A percentile compares a stretch with the other conserved stretches of the same genome.
These are phyloP conservation scores for Synergus itoensis DNA, from an alignment of 2,888 invertebrate species.

Conservation along the genomic window DNA sequence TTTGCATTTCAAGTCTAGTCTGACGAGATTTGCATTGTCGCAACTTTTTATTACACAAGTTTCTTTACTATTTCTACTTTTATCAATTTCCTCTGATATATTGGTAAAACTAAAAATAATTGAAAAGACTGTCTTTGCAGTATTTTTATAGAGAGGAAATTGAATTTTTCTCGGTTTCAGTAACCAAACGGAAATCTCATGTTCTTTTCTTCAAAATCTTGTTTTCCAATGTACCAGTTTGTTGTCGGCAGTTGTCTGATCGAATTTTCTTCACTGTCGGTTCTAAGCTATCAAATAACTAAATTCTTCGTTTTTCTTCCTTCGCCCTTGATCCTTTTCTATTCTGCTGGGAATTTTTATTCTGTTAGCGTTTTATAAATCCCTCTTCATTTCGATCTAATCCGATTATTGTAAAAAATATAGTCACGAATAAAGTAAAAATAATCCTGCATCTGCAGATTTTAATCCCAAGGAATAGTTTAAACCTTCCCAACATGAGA, in stretches of 20 bases:
- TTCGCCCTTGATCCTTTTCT: background rate
- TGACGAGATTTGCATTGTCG: slow-evolving; percentile 9
- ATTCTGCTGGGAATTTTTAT: background rate
- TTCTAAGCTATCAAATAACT: slow-evolving; percentile 37
- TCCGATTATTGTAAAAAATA: slow-evolving; percentile 30
- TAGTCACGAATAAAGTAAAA: background rate
- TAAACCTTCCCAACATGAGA: background rate
- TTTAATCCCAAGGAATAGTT: background rate
- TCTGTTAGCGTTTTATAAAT: slow-evolving; percentile 32
- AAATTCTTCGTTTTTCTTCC: slow-evolving; percentile 29
- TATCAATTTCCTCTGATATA: background rate
- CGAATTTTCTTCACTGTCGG: slow-evolving; percentile 30
- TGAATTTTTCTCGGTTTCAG: background rate
- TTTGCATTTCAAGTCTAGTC: slow-evolving; percentile 6
- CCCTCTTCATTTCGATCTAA: slow-evolving; percentile 9
- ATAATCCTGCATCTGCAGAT: background rate
- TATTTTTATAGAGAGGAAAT: slow-evolving; percentile 17
- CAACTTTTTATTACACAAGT: background rate
- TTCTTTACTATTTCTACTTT: background rate
- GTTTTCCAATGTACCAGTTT: slow-evolving; percentile 18
- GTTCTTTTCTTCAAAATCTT: slow-evolving; percentile 24
- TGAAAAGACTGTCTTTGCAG: background rate
- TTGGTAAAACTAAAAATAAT: background rate
- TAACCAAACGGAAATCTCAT: background rate
- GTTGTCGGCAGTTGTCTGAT: slow-evolving; percentile 20